Conservation (phyloP, 2,888 invertebrate species). For the Drosophila helvetica region DNA sequence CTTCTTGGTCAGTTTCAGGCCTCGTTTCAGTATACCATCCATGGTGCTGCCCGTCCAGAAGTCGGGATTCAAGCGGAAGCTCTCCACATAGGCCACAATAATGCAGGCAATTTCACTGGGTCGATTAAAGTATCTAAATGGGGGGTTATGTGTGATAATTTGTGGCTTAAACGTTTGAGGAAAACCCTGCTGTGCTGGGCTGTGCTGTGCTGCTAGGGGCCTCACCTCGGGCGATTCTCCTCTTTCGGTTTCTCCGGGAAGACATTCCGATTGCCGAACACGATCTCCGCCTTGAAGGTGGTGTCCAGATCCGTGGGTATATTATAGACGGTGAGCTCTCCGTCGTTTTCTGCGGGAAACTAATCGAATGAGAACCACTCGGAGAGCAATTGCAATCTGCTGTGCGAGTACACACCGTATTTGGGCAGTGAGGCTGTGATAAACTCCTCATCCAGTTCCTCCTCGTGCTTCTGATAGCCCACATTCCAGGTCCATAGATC, state of each 20-base stretch:
- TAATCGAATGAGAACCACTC: constrained; percentile 25
- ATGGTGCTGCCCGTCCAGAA: constrained; percentile 79
- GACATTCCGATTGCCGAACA: constrained; percentile 72
- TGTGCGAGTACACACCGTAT: constrained; percentile 67
- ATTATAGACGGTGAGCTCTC: constrained; percentile 64
- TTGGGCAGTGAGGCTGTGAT: constrained; percentile 62
- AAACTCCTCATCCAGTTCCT: constrained; percentile 69
- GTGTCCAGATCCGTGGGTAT: constrained; percentile 81
- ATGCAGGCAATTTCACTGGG: constrained; percentile 79
- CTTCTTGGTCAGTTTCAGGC: constrained; percentile 62
- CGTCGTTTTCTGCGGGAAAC: constrained; percentile 58
- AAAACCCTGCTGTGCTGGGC: not conserved
- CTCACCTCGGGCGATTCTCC: constrained; percentile 48
- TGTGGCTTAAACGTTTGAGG: no score
- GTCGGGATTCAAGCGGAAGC: constrained; percentile 77
- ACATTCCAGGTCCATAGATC: constrained; percentile 81
- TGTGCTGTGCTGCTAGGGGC: no score
- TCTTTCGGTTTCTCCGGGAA: constrained; percentile 55
- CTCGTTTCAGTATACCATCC: constrained; percentile 74
- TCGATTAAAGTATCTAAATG: constrained; percentile 60
- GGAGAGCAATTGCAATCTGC: not conserved
- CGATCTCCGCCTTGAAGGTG: constrained; percentile 76
- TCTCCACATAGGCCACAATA: constrained; percentile 78
- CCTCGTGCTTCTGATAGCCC: constrained; percentile 69
- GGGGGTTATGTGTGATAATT: no score